These are phyloP conservation scores for Pleuronectes platessa DNA, from an alignment of 2,113 vertebrate species.

Conservation along the genomic window DNA sequence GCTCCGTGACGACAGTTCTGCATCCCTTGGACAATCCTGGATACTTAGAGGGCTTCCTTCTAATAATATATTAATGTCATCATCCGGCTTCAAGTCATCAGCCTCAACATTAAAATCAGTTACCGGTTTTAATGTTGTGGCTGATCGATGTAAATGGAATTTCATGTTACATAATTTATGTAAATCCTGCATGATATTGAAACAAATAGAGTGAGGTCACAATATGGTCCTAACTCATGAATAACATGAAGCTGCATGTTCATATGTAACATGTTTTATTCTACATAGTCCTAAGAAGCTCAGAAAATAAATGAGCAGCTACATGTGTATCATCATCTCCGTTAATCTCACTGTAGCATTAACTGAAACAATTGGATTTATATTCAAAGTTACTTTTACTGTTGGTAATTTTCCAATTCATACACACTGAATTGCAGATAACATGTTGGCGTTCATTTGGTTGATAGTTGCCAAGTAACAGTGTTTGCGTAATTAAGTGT, in stretches of 20 bases:
- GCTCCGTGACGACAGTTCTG: not conserved
- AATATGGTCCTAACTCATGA: not conserved
- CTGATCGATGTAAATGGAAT: slow-evolving; percentile 4
- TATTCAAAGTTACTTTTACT: not conserved
- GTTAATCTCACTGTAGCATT: not conserved
- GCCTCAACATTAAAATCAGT: slow-evolving; percentile 1
- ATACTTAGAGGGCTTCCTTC: slow-evolving; percentile 32
- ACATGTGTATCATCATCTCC: not conserved
- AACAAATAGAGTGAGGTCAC: not conserved
- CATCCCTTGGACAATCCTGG: slow-evolving; percentile 14
- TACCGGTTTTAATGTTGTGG: slow-evolving; percentile 7
- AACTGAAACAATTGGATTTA: not conserved
- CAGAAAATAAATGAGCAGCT: not conserved
- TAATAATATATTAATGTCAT: slow-evolving; percentile 57
- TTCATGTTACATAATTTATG: slow-evolving; percentile 17
- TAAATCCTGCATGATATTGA: not conserved
- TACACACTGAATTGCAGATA: not conserved
- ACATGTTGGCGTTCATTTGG: not conserved
- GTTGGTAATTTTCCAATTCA: not conserved
- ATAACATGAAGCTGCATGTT: not conserved
- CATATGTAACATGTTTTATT: not conserved
- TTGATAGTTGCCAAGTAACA: not conserved
- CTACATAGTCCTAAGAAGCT: not conserved
- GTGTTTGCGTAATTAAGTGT: no score
- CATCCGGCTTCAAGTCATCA: slow-evolving; percentile 19